Evolutionary conservation across 2,888 invertebrate species (phyloP).

Genomic region (Clostera curtula): DNA sequence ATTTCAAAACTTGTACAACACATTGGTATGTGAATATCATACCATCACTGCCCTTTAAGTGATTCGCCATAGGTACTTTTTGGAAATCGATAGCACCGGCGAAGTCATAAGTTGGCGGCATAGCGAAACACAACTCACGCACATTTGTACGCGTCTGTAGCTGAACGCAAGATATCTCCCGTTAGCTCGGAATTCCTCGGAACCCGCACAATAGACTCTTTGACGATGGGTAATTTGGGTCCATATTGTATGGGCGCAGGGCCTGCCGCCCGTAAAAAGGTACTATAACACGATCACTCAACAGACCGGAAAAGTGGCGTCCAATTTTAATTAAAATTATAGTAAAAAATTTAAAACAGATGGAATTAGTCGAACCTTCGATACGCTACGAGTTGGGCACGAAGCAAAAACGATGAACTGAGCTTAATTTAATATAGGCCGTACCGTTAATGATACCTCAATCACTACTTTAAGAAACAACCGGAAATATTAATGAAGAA

Average conservation of each 20-base stretch:
- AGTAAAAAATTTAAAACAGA: constrained; percentile 38
- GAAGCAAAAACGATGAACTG: constrained; percentile 24
- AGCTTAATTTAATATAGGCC: constrained; percentile 29
- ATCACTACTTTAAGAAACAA: too few species aligned
- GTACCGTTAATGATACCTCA: constrained; percentile 32
- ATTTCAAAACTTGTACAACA: too few species aligned
- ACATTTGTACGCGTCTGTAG: constrained; percentile 35
- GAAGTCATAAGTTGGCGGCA: constrained; percentile 25
- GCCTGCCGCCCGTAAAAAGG: constrained; percentile 39
- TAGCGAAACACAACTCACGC: constrained; percentile 51
- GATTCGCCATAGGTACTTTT: constrained; percentile 11
- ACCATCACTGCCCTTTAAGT: constrained; percentile 11
- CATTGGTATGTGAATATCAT: too few species aligned
- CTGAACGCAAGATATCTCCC: constrained; percentile 52
- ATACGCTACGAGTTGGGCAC: constrained; percentile 25
- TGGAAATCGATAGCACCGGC: constrained; percentile 7
- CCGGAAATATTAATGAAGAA: too few species aligned
- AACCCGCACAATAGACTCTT: constrained; percentile 45
- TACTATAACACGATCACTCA: constrained; percentile 30
- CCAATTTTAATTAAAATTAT: constrained; percentile 45
- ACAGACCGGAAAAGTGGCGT: constrained; percentile 42
- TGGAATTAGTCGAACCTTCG: constrained; percentile 35
- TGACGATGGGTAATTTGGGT: constrained; percentile 50
- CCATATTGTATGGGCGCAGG: constrained; percentile 46
- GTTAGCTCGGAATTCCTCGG: constrained; percentile 55